phyloP scores from a whole-genome alignment of 2,797 vertebrate genomes.

The Oryzias dopingdopingensis region DNA sequence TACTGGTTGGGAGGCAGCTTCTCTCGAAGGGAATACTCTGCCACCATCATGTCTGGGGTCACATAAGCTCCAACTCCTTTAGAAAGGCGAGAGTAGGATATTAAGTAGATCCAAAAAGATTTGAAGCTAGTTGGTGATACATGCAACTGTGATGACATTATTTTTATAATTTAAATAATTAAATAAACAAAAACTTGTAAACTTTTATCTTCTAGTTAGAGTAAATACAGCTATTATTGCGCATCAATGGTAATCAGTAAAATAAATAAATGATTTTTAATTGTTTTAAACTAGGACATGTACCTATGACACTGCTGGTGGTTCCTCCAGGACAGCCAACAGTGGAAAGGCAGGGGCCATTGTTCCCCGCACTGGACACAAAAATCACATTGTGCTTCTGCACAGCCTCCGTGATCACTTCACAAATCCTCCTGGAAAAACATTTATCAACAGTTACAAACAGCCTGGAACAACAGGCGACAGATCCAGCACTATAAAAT shows the following conservation, averaged over 20 bases:
- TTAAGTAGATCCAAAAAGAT: not conserved
- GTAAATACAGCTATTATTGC: no score
- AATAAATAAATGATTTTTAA: no score
- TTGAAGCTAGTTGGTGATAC: no score
- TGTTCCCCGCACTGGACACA: conserved; percentile 97
- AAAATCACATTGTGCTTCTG: conserved; percentile 97
- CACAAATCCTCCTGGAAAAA: conserved; percentile 90
- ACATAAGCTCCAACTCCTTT: conserved; percentile 96
- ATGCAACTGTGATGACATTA: no score
- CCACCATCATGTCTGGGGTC: conserved; percentile 99
- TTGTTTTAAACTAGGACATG: not conserved
- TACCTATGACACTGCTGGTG: conserved; percentile 94
- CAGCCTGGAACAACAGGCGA: not conserved
- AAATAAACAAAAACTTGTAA: no score
- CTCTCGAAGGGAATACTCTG: conserved; percentile 96
- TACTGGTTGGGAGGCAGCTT: conserved; percentile 98
- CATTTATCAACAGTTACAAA: conserved; percentile 1
- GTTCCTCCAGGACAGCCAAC: conserved; percentile 98
- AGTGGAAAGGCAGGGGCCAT: conserved; percentile 96
- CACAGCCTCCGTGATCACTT: conserved; percentile 95
- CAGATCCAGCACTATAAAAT: not conserved
- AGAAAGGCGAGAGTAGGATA: not conserved
- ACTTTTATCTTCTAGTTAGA: no score
- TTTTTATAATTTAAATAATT: no score
- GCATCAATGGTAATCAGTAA: no score